Evolutionary conservation across 2,888 invertebrate genomes (phyloP).

Genomic region (Morpho achilles): DNA sequence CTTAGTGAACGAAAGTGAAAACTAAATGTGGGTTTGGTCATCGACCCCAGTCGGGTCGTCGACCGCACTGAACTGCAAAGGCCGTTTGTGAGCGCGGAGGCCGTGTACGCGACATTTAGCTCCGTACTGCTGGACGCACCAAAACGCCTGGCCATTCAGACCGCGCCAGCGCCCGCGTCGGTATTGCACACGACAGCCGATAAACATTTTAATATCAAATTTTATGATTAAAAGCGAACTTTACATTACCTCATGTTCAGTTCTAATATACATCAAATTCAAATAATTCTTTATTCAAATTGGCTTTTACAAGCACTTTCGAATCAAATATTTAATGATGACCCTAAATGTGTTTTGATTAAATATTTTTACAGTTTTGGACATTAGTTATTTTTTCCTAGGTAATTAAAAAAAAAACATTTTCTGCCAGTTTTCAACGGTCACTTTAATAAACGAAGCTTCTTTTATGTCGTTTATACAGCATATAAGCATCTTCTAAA

Average conservation of each 20-base stretch:
- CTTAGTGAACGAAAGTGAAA: slow-evolving; percentile 79
- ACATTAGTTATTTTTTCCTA: no score
- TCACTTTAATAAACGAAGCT: no score
- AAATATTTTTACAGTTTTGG: no score
- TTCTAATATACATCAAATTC: background rate
- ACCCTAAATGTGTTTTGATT: background rate
- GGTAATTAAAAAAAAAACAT: no score
- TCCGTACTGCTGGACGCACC: slow-evolving; percentile 46
- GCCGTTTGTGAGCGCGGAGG: slow-evolving; percentile 77
- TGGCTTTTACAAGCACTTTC: no score
- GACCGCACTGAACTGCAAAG: slow-evolving; percentile 78
- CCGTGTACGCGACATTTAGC: slow-evolving; percentile 70
- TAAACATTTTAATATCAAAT: slow-evolving; percentile 22
- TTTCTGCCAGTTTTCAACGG: no score
- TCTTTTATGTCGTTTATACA: no score
- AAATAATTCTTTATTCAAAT: no score
- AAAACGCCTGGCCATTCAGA: slow-evolving; percentile 32
- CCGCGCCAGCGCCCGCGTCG: slow-evolving; percentile 35
- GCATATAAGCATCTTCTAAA: no score
- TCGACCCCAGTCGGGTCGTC: slow-evolving; percentile 67
- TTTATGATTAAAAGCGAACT: slow-evolving; percentile 24
- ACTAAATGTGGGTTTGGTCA: slow-evolving; percentile 73
- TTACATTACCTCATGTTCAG: slow-evolving; percentile 4
- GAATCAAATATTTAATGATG: background rate
- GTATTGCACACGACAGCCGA: slow-evolving; percentile 44